These are phyloP conservation scores for Parasteatoda lunata DNA, from an alignment of 2,888 invertebrate species.

Conservation along the genomic window DNA sequence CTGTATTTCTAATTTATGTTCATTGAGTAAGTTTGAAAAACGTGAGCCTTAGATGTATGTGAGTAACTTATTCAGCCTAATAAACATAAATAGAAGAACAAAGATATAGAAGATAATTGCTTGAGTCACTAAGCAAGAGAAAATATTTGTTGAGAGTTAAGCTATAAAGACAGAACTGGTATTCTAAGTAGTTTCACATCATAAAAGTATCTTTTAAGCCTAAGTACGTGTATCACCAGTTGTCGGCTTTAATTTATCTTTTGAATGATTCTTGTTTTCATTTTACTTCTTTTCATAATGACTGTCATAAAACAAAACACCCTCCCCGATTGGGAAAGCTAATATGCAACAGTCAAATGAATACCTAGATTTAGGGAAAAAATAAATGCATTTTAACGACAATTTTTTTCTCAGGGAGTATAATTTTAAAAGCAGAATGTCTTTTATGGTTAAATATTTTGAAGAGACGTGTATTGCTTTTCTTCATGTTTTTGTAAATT, in stretches of 20 bases:
- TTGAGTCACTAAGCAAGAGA: constrained; percentile 3
- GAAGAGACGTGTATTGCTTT: neutral
- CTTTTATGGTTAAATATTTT: neutral
- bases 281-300: constrained; percentile 54
- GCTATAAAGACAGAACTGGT: constrained; percentile 48
- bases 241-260: constrained; percentile 49
- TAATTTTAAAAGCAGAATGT: neutral
- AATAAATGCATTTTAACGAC: neutral
- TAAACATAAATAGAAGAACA: constrained; percentile 42
- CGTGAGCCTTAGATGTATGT: constrained; percentile 31
- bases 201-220: constrained; percentile 50
- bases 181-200: constrained; percentile 44
- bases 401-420: neutral
- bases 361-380: constrained; percentile 2
- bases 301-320: constrained; percentile 50
- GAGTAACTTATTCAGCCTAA: constrained; percentile 39
- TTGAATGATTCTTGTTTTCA: constrained; percentile 43
- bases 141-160: constrained; percentile 27
- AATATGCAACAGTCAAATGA: constrained; percentile 35
- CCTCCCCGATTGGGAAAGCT: constrained; percentile 4
- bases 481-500: neutral
- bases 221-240: constrained; percentile 49
- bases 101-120: constrained; percentile 47
- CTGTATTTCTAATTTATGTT: constrained; percentile 19
- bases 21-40: constrained; percentile 15